Percentiles rank a stretch among this genome's conserved stretches.
phyloP scores from a whole-genome alignment of 2,888 invertebrate genomes.

The Platycheirus albimanus region DNA sequence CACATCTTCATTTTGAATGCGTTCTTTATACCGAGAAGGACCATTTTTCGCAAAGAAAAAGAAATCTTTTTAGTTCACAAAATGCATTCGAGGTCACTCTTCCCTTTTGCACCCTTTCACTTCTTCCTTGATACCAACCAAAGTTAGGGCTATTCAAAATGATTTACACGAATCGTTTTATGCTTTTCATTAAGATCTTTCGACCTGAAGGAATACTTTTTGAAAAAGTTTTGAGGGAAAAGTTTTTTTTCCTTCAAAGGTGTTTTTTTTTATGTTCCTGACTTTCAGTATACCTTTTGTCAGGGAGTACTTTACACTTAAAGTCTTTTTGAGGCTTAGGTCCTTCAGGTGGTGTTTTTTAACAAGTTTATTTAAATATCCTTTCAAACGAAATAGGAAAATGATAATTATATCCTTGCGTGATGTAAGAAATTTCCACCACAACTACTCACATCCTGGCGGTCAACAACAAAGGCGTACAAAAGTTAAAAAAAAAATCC shows the following conservation, averaged over 20 bases:
- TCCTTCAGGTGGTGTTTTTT: constrained; percentile 14
- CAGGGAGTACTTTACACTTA: too few species aligned
- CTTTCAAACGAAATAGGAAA: constrained; percentile 10
- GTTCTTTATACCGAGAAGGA: background rate
- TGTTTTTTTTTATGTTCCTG: too few species aligned
- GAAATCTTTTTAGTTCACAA: constrained; percentile 54
- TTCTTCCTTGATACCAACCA: constrained; percentile 1
- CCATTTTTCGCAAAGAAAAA: background rate
- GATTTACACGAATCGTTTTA: constrained; percentile 68
- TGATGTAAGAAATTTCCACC: constrained; percentile 42
- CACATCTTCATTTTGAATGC: constrained; percentile 33
- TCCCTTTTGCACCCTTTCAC: background rate
- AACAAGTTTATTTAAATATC: constrained; percentile 11
- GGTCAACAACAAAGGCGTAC: constrained; percentile 47
- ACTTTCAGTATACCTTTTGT: constrained; percentile 2
- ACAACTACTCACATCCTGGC: constrained; percentile 35
- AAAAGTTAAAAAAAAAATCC: too few species aligned
- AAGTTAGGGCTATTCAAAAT: constrained; percentile 42
- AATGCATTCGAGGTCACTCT: constrained; percentile 51
- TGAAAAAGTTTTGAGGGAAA: constrained; percentile 17
- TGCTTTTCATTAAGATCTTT: constrained; percentile 59
- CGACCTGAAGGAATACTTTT: constrained; percentile 32
- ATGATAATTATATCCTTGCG: constrained; percentile 58
- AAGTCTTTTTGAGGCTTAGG: background rate
- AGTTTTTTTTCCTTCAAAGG: constrained; percentile 30